Conservation (phyloP, 2,888 invertebrate species). For the Scaptomyza polygonia region DNA sequence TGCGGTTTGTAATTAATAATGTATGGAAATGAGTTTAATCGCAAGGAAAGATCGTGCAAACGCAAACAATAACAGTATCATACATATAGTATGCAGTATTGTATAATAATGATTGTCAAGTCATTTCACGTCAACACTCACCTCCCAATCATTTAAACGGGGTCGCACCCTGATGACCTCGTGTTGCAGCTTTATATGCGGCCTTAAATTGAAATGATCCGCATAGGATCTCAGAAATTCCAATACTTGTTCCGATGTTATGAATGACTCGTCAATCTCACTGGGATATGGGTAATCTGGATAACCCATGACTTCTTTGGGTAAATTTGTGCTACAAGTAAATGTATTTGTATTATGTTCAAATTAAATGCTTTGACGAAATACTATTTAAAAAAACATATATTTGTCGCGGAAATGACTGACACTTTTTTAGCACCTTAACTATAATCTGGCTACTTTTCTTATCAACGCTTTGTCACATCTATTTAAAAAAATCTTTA, state of each 20-base stretch:
- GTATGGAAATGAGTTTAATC: no score
- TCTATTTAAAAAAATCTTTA: no score
- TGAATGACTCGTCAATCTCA: conserved; percentile 88
- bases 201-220: conserved; percentile 88
- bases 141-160: conserved; percentile 87
- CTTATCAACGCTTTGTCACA: no score
- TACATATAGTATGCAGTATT: neutral
- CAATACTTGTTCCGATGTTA: conserved; percentile 90
- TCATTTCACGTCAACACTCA: conserved; percentile 82
- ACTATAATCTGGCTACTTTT: no score
- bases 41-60: conserved; percentile 3
- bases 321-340: conserved; percentile 91
- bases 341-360: no score
- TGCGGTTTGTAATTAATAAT: no score
- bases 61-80: conserved; percentile 18
- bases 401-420: no score
- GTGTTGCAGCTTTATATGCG: conserved; percentile 87
- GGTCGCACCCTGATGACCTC: conserved; percentile 87
- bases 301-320: conserved; percentile 97
- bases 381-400: no score
- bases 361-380: no score
- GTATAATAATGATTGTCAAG: conserved; percentile 9
- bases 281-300: conserved; percentile 93
- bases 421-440: no score
- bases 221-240: conserved; percentile 90